Evolutionary conservation across 2,888 invertebrate species (phyloP), one percentile per base, ranked within the genome.

Genomic region (Coleophora flavipennella): DNA sequence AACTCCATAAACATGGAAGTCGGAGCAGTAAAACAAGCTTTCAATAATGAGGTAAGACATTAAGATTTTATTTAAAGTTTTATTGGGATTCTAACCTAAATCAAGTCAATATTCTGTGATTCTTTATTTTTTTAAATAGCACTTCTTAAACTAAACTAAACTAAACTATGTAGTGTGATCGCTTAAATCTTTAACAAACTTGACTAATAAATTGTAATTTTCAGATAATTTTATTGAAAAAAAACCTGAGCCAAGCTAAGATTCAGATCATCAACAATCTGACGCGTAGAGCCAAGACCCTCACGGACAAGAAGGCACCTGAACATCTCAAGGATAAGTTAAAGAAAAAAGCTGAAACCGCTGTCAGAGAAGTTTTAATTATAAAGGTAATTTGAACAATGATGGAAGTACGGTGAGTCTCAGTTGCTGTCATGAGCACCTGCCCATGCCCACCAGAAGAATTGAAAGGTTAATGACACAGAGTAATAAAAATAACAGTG

Each of bases 11-110:
- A 50, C 58, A 84, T 84, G 84, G 84, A 84, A 64, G 71, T 83
- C 35, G 84, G 84, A 20, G 84, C 84, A 25, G 81, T 84, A 9
- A 83, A 83, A 63, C 83, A 83, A 53, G 81, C 78, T 1, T 83
- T 79, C 50, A 84, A 84, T 50, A 84, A 78, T 57, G 83, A 84
- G 71, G 84, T 83, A 47, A 44, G 46, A 8, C 1, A 8, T 14
- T 34, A 33, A 14, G 8, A 1, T 14, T 20, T 33, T 33, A 14
- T 11, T 13, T 20, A n/a, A 31, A n/a, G n/a, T n/a, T n/a, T n/a
- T n/a, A n/a, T n/a, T n/a, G n/a, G n/a, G n/a, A n/a, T n/a, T n/a
- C n/a, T n/a, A n/a, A n/a, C n/a, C n/a, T n/a, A n/a, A n/a, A n/a
- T 20, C 20, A 20, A 20, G 20, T 20, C 20, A 20, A 20, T 20